Evolutionary conservation across 2,797 vertebrate species (phyloP).

Genomic region (Odontamblyopus rebecca): DNA sequence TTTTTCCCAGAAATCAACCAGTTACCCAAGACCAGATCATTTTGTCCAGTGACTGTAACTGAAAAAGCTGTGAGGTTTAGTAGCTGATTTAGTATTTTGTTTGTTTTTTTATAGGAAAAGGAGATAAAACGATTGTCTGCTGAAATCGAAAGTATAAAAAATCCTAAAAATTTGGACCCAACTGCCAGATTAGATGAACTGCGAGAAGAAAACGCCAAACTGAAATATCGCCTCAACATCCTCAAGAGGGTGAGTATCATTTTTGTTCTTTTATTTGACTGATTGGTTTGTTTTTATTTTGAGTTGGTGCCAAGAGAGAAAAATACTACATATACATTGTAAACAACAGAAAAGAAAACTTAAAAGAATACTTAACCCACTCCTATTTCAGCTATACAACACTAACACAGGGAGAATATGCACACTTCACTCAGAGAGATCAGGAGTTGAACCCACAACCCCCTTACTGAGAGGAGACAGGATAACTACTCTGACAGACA

Average conservation of each 20-base stretch:
- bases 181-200: constrained; percentile 80
- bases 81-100: neutral
- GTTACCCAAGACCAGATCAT: neutral
- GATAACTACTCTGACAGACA: too few relatives aligned
- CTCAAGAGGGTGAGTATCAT: constrained; percentile 80
- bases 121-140: constrained; percentile 85
- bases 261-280: too few relatives aligned
- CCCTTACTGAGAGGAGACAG: too few relatives aligned
- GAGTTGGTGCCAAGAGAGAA: too few relatives aligned
- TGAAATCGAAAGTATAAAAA: constrained; percentile 87
- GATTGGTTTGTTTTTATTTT: too few relatives aligned
- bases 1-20: neutral
- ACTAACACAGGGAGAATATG: too few relatives aligned
- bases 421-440: too few relatives aligned
- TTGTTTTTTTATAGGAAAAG: constrained; percentile 76
- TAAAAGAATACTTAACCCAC: too few relatives aligned
- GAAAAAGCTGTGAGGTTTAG: neutral
- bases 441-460: too few relatives aligned
- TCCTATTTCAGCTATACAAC: too few relatives aligned
- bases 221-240: constrained; percentile 91
- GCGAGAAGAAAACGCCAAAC: constrained; percentile 86
- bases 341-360: too few relatives aligned
- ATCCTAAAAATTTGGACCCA: constrained; percentile 61
- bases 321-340: too few relatives aligned
- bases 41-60: neutral